Evolutionary conservation across 2,797 vertebrate species (phyloP).

Genomic region (Huso huso): DNA sequence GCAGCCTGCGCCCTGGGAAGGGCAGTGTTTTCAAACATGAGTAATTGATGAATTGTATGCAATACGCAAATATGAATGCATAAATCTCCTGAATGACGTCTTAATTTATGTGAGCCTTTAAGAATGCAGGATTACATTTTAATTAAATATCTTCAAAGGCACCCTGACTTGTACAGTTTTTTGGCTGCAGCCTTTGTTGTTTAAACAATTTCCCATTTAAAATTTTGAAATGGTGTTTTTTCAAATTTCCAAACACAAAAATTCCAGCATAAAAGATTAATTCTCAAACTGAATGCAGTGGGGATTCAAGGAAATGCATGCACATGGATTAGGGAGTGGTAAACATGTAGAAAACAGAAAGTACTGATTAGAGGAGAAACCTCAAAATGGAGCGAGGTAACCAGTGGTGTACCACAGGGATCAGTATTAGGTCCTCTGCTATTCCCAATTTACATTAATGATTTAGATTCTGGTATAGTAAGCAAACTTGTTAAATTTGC

Average conservation of each 20-base stretch:
- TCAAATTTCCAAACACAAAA: constrained; percentile 8
- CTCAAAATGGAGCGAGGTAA: too few species aligned
- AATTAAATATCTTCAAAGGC: constrained; percentile 74
- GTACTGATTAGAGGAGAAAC: too few species aligned
- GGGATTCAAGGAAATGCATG: too few species aligned
- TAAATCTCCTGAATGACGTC: constrained; percentile 73
- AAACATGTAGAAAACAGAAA: too few species aligned
- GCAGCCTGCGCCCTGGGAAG: constrained; percentile 54
- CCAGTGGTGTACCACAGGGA: too few species aligned
- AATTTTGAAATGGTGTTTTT: constrained; percentile 35
- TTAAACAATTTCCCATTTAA: constrained; percentile 43
- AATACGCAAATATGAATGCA: constrained; percentile 68
- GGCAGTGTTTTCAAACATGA: constrained; percentile 37
- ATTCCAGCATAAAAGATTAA: too few species aligned
- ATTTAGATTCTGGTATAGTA: too few species aligned
- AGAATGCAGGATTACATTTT: constrained; percentile 73
- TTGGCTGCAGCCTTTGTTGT: constrained; percentile 50
- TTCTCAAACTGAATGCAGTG: too few species aligned
- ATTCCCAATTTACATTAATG: too few species aligned
- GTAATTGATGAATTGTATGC: constrained; percentile 61
- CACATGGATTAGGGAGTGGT: too few species aligned
- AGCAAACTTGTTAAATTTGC: too few species aligned
- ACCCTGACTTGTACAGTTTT: constrained; percentile 53
- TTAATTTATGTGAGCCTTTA: constrained; percentile 71
- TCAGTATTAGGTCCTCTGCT: too few species aligned